Evolutionary conservation across 2,113 vertebrate genomes (phyloP).

Genomic region (Octodon degus): DNA sequence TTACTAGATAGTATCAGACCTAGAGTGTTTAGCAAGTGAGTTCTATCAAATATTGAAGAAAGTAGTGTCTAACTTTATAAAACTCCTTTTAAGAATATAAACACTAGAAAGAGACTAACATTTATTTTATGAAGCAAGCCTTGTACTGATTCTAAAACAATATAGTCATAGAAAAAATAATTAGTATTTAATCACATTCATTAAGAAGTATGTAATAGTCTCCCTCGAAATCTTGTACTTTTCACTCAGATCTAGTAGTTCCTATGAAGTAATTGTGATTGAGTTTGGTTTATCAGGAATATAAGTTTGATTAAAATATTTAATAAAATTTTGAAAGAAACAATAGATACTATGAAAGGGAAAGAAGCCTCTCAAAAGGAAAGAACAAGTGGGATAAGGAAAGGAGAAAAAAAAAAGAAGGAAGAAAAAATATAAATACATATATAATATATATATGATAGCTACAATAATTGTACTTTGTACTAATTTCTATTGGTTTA

Average conservation of each 20-base stretch:
- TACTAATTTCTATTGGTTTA: too few relatives aligned
- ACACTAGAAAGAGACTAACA: background rate
- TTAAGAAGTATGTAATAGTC: background rate
- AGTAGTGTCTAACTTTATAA: background rate
- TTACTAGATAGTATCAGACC: background rate
- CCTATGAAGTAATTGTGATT: background rate
- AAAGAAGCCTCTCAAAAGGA: too few relatives aligned
- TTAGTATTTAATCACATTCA: background rate
- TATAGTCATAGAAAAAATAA: background rate
- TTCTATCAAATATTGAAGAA: background rate
- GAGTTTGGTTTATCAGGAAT: background rate
- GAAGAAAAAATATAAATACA: too few relatives aligned
- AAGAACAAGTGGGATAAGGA: too few relatives aligned
- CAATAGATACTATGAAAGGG: too few relatives aligned
- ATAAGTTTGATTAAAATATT: background rate
- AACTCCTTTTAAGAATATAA: background rate
- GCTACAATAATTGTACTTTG: too few relatives aligned
- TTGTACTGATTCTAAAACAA: background rate
- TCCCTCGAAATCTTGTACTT: background rate
- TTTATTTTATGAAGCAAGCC: background rate
- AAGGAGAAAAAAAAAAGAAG: too few relatives aligned
- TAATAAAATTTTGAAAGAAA: background rate
- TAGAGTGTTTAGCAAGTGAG: background rate
- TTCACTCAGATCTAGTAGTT: background rate
- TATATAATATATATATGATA: too few relatives aligned